Evolutionary conservation across 2,113 vertebrate genomes (phyloP).

Genomic region (Pygathrix nemaeus): DNA sequence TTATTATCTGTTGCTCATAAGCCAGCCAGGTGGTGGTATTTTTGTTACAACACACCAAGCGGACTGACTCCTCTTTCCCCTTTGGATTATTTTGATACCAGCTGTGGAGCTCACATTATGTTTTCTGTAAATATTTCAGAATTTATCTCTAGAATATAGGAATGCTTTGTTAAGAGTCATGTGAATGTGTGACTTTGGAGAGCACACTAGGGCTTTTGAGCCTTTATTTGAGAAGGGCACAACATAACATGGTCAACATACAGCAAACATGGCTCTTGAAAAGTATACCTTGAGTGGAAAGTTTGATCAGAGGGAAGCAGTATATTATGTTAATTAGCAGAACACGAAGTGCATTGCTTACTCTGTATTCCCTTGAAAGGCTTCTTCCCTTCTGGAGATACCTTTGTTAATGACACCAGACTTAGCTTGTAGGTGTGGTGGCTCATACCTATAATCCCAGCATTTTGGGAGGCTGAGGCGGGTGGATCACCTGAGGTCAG

Average conservation of each 20-base stretch:
- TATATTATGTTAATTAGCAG: background rate
- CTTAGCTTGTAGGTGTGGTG: background rate
- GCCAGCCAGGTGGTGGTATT: background rate
- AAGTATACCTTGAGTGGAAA: background rate
- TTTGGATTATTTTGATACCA: background rate
- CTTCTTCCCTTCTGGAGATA: background rate
- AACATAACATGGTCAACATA: background rate
- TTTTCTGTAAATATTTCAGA: background rate
- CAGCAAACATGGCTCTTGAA: accelerated
- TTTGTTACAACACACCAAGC: background rate
- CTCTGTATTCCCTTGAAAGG: background rate
- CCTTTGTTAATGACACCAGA: background rate
- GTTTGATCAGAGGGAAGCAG: background rate
- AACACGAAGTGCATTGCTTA: background rate
- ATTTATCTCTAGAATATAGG: too few species aligned
- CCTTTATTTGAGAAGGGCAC: background rate
- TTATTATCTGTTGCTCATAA: background rate
- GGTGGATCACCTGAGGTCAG: too few species aligned
- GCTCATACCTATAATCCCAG: too few species aligned
- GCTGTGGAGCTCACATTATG: background rate
- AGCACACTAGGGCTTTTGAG: background rate
- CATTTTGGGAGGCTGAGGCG: too few species aligned
- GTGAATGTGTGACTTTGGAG: background rate
- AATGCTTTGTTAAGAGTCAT: background rate
- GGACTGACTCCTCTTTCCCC: background rate